A percentile compares a stretch with the other conserved stretches of the same genome.
phyloP scores from a whole-genome alignment of 2,113 vertebrate species.

The Cricetomys ansorgei region DNA sequence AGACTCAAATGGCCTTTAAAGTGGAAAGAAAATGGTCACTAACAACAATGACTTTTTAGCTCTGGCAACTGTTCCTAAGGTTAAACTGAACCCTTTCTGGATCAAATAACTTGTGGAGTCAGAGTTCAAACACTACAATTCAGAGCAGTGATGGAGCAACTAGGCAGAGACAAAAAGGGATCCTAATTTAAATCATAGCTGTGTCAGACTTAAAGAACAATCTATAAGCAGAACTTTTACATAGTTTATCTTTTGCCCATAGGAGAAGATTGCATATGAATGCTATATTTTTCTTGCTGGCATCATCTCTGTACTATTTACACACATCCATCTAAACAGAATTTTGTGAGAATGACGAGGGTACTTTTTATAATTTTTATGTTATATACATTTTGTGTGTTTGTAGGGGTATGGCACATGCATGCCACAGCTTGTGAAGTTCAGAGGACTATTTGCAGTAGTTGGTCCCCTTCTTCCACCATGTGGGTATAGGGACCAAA shows the following conservation, averaged over 20 bases:
- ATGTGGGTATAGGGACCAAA: background rate
- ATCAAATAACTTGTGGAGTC: slow-evolving; percentile 42
- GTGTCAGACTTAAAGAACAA: slow-evolving; percentile 62
- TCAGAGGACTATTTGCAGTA: background rate
- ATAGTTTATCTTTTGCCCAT: slow-evolving; percentile 15
- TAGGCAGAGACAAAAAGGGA: background rate
- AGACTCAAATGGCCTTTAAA: slow-evolving; percentile 2
- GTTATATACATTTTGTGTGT: background rate
- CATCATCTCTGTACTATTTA: background rate
- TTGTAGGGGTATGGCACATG: background rate
- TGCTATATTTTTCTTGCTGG: slow-evolving; percentile 75
- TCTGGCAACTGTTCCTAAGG: background rate
- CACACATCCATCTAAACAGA: background rate
- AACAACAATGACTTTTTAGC: slow-evolving; percentile 31
- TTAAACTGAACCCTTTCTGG: background rate
- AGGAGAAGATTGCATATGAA: slow-evolving; percentile 64
- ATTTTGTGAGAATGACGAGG: background rate
- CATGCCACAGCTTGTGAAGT: background rate
- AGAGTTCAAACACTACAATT: background rate
- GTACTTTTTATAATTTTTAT: background rate
- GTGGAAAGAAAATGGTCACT: slow-evolving; percentile 60
- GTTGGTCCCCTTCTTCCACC: background rate
- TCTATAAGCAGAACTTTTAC: slow-evolving; percentile 28
- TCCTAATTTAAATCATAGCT: slow-evolving; percentile 50
- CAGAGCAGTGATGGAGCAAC: background rate